These are phyloP conservation scores for Lasioglossum pauxillum DNA, from an alignment of 2,888 invertebrate genomes.

Conservation along the genomic window DNA sequence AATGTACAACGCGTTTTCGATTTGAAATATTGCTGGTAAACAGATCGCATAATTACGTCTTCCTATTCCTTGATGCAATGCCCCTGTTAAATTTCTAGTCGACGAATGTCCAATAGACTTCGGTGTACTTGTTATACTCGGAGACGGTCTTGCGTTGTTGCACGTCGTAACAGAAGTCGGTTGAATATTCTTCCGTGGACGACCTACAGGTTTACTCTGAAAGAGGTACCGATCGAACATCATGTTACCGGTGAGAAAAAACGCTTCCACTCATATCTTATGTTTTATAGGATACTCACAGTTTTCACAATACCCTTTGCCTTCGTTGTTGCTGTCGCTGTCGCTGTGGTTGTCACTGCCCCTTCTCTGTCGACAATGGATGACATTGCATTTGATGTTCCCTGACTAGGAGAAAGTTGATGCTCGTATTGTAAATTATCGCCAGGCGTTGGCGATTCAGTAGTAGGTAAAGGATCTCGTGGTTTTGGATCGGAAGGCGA, in stretches of 20 bases:
- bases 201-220: conserved; percentile 63
- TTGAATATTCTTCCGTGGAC: conserved; percentile 60
- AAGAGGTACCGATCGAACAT: not conserved
- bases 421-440: conserved; percentile 69
- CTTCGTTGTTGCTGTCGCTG: conserved; percentile 49
- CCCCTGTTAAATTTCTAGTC: conserved; percentile 61
- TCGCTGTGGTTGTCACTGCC: conserved; percentile 26
- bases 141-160: conserved; percentile 37
- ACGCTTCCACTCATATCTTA: not conserved
- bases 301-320: conserved; percentile 56
- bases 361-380: conserved; percentile 44
- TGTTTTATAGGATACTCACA: conserved; percentile 34
- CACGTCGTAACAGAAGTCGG: conserved; percentile 18
- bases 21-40: not conserved
- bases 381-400: conserved; percentile 34
- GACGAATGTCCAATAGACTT: conserved; percentile 57
- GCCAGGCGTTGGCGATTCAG: conserved; percentile 73
- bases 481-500: conserved; percentile 87
- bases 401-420: conserved; percentile 45
- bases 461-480: conserved; percentile 76
- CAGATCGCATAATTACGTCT: conserved; percentile 56
- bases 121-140: conserved; percentile 45
- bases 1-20: not conserved
- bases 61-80: conserved; percentile 50
- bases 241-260: too few species aligned